Evolutionary conservation across 2,113 vertebrate species (phyloP).

Genomic region (Pangasianodon hypophthalmus): DNA sequence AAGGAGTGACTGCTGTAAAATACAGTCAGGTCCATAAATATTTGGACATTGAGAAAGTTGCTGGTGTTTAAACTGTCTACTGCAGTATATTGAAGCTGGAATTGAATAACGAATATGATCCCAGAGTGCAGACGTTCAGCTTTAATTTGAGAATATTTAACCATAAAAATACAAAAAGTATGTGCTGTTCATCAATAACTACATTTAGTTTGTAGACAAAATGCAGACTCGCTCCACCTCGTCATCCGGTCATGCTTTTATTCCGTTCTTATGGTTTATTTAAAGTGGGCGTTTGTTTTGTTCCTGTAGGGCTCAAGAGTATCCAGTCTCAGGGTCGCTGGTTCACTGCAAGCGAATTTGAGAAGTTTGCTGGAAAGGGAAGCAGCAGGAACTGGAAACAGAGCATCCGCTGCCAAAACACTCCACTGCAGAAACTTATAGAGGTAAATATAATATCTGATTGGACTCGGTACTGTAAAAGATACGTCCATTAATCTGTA

Average conservation of each 20-base stretch:
- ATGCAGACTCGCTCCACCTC: not conserved
- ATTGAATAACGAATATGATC: not conserved
- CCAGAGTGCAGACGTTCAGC: not conserved
- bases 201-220: not conserved
- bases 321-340: slow-evolving; percentile 53
- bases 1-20: not conserved
- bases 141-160: not conserved
- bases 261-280: not conserved
- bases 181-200: not conserved
- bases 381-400: slow-evolving; percentile 64
- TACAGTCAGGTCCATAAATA: not conserved
- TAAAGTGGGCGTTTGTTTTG: not conserved
- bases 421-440: slow-evolving; percentile 48
- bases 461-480: not conserved
- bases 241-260: not conserved
- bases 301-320: slow-evolving; percentile 62
- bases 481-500: not conserved
- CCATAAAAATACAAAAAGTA: not conserved
- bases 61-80: not conserved
- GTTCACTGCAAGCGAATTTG: slow-evolving; percentile 64
- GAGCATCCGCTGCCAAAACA: slow-evolving; percentile 61
- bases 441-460: slow-evolving; percentile 28
- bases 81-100: not conserved
- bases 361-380: slow-evolving; percentile 58
- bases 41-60: too few relatives aligned